A percentile compares a stretch with the other conserved stretches of the same genome.
These are phyloP conservation scores for Heliconius cydno DNA, from an alignment of 2,888 invertebrate genomes.

Conservation along the genomic window DNA sequence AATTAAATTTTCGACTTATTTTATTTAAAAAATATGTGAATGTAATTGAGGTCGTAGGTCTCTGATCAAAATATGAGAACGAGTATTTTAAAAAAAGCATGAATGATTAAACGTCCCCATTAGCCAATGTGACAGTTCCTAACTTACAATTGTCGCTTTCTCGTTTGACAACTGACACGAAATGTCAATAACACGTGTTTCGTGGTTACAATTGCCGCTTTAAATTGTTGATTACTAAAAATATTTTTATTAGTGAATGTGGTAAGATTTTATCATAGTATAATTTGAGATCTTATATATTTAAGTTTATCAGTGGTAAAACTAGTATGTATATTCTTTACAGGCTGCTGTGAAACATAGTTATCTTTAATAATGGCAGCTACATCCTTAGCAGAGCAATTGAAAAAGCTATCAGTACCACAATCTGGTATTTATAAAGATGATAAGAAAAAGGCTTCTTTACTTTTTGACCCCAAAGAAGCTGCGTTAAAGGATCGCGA, in stretches of 20 bases:
- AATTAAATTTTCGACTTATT: too few species aligned
- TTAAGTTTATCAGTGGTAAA: not conserved
- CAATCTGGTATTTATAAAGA: constrained; percentile 87
- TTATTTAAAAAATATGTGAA: too few species aligned
- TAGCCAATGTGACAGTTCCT: not conserved
- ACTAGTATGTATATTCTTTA: not conserved
- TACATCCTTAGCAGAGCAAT: constrained; percentile 91
- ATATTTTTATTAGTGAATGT: not conserved
- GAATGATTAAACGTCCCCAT: not conserved
- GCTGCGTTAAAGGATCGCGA: constrained; percentile 93
- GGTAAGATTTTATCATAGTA: not conserved
- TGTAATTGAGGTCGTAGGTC: not conserved
- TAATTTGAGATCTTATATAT: not conserved
- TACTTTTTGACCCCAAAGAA: constrained; percentile 95
- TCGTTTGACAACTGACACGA: not conserved
- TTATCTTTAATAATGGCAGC: constrained; percentile 62
- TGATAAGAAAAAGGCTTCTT: constrained; percentile 89
- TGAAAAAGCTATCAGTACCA: constrained; percentile 89
- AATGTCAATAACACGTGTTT: constrained; percentile 26
- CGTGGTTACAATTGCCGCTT: constrained; percentile 4
- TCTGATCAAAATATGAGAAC: not conserved
- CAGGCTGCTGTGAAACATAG: constrained; percentile 5
- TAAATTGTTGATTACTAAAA: not conserved
- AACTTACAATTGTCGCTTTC: too few species aligned
- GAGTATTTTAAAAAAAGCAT: not conserved